Conservation (phyloP, 2,888 invertebrate species). For the Zaprionus bogoriensis region DNA sequence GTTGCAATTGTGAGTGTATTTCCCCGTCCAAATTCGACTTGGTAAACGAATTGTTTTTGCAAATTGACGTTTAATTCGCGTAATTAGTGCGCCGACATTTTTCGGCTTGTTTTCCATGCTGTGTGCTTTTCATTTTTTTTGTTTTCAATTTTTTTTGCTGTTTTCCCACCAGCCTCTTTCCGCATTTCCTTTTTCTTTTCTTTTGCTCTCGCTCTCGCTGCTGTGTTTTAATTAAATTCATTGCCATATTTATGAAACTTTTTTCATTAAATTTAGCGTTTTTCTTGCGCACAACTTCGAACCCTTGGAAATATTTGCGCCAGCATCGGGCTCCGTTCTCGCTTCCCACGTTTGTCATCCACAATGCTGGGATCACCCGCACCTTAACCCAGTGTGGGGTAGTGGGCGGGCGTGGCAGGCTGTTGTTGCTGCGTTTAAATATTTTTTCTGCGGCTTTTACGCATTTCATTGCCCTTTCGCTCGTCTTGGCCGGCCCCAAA, state of each 20-base stretch:
- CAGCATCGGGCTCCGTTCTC: not conserved
- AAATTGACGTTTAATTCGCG: constrained; percentile 77
- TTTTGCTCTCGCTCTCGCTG: constrained; percentile 43
- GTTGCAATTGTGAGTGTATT: not conserved
- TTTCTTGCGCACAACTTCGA: constrained; percentile 48
- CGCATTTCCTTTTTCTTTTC: constrained; percentile 6
- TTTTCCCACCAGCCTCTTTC: constrained; percentile 5
- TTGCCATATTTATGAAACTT: constrained; percentile 79
- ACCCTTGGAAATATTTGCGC: constrained; percentile 53
- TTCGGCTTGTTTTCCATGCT: constrained; percentile 56
- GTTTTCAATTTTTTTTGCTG: constrained; percentile 7
- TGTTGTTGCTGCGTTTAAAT: constrained; percentile 36
- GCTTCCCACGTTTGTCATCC: not conserved
- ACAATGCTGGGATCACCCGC: constrained; percentile 16
- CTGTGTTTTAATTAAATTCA: constrained; percentile 74
- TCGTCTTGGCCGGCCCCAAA: constrained; percentile 50
- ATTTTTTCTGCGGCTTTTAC: constrained; percentile 66
- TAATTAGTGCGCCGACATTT: constrained; percentile 75
- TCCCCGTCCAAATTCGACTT: constrained; percentile 17
- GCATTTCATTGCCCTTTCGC: constrained; percentile 54
- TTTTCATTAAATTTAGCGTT: constrained; percentile 74
- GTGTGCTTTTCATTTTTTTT: constrained; percentile 15
- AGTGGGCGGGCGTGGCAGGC: not conserved
- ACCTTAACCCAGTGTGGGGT: constrained; percentile 49
- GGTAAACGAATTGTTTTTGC: constrained; percentile 74